Conservation (phyloP, 1,140 invertebrate species). For the Drusus annulatus region DNA sequence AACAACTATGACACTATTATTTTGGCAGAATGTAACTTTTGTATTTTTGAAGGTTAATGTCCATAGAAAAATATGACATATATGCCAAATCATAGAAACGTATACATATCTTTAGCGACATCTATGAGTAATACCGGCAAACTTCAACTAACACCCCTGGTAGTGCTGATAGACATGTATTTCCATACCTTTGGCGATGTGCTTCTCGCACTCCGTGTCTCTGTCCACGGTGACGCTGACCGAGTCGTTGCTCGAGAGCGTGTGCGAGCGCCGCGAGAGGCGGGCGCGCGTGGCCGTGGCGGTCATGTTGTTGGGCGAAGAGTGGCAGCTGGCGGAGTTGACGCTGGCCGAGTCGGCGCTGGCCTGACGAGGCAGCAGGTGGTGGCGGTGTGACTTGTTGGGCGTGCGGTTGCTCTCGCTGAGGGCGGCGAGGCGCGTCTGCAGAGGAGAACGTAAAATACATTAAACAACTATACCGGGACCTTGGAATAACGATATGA, state of each 20-base stretch:
- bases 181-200: neutral
- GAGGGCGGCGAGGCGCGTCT: slow-evolving; percentile 38
- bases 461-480: too few relatives aligned
- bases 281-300: neutral
- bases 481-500: too few relatives aligned
- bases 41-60: too few relatives aligned
- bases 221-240: neutral
- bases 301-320: neutral
- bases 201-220: neutral
- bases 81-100: too few relatives aligned
- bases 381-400: slow-evolving; percentile 3
- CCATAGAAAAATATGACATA: too few relatives aligned
- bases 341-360: slow-evolving; percentile 11
- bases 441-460: slow-evolving; percentile 7
- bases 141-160: too few relatives aligned
- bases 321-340: neutral
- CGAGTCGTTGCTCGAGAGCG: slow-evolving; percentile 32
- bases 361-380: neutral
- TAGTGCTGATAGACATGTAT: too few relatives aligned
- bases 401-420: neutral
- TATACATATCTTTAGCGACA: too few relatives aligned
- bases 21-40: too few relatives aligned
- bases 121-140: too few relatives aligned
- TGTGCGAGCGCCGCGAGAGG: slow-evolving; percentile 34
- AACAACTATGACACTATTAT: too few relatives aligned